These are phyloP conservation scores for Prionailurus viverrinus DNA, from an alignment of 2,113 vertebrate genomes.

Conservation along the genomic window DNA sequence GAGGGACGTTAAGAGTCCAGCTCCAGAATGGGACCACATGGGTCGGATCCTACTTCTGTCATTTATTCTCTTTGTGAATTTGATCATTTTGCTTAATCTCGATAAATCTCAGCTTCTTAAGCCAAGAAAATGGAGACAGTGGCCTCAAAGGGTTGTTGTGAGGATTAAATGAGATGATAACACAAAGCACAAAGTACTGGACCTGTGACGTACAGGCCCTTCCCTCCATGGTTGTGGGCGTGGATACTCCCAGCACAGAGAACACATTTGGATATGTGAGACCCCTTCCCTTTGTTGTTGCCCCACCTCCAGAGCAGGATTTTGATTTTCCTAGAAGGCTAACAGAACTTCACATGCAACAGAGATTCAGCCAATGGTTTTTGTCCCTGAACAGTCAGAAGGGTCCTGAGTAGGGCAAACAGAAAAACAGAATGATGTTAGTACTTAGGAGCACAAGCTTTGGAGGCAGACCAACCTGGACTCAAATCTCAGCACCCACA, in stretches of 20 bases:
- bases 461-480: background rate
- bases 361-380: background rate
- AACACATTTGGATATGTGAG: background rate
- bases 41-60: background rate
- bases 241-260: background rate
- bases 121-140: background rate
- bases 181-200: background rate
- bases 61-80: background rate
- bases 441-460: background rate
- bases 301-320: background rate
- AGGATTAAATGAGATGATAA: background rate
- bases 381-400: background rate
- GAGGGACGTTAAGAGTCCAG: background rate
- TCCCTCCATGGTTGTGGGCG: rapidly evolving
- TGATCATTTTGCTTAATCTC: background rate
- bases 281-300: background rate
- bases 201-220: background rate
- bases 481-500: background rate
- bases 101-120: slow-evolving; percentile 20
- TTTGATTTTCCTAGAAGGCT: background rate
- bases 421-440: background rate
- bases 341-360: background rate
- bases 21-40: background rate
- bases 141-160: background rate
- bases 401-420: background rate